Percentiles rank a stretch among this genome's conserved stretches.
phyloP scores from a whole-genome alignment of 2,888 invertebrate genomes.

The Pachliopta kotzebuea region DNA sequence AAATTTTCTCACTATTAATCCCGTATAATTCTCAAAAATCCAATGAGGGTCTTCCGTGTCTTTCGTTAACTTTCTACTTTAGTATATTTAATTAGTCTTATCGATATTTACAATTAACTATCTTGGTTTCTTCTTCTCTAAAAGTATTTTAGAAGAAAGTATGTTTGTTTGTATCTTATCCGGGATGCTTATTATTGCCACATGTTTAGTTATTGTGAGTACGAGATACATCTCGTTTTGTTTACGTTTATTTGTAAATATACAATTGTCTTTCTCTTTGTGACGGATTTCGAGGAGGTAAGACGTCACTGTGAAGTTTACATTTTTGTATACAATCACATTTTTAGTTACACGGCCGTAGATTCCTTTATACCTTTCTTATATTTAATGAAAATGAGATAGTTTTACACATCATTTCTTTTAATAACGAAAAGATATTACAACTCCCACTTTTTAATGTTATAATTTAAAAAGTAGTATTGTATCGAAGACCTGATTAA shows the following conservation, averaged over 20 bases:
- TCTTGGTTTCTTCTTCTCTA: background rate
- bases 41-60: no score
- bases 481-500: background rate
- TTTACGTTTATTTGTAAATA: slow-evolving; percentile 24
- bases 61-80: no score
- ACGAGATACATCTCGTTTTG: slow-evolving; percentile 17
- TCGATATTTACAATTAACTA: background rate
- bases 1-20: no score
- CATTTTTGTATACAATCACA: no score
- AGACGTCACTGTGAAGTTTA: slow-evolving; percentile 2
- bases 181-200: background rate
- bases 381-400: no score
- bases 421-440: no score
- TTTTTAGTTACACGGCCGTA: no score
- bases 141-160: background rate
- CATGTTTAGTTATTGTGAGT: slow-evolving; percentile 8
- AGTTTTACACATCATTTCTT: no score
- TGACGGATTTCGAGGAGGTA: slow-evolving; percentile 17
- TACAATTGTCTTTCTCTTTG: slow-evolving; percentile 18
- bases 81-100: no score
- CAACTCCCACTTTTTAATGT: no score
- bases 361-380: no score
- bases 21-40: no score
- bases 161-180: background rate
- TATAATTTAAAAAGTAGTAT: background rate